Conservation (phyloP, 2,113 vertebrate species). For the Orycteropus afer region DNA sequence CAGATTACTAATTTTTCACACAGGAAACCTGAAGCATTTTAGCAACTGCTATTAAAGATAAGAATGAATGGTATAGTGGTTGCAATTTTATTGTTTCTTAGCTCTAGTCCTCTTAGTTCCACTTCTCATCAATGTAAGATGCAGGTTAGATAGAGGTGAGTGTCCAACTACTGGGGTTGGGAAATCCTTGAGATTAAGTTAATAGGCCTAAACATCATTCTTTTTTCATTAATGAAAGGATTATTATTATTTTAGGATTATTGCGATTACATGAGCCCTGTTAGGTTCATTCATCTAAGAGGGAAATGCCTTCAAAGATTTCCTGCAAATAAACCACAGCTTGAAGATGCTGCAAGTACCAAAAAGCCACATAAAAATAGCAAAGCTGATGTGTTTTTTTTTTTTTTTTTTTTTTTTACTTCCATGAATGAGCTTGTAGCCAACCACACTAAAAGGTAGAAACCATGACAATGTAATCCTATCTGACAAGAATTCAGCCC, state of each 20-base stretch:
- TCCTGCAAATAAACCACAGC: neutral
- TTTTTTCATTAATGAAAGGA: too few species aligned
- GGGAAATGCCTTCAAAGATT: neutral
- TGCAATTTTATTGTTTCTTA: neutral
- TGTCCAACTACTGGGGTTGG: neutral
- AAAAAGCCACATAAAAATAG: slow-evolving; percentile 18
- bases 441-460: slow-evolving; percentile 33
- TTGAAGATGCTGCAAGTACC: slow-evolving; percentile 29
- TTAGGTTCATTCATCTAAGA: neutral
- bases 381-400: neutral
- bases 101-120: neutral
- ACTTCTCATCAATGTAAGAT: neutral
- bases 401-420: neutral
- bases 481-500: slow-evolving; percentile 44
- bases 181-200: neutral
- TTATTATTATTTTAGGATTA: neutral
- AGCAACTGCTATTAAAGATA: neutral
- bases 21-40: neutral
- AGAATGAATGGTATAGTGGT: neutral
- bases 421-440: neutral
- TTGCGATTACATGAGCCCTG: neutral
- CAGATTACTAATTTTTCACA: neutral
- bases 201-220: too few species aligned
- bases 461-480: slow-evolving; percentile 48
- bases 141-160: neutral